Percentiles rank a stretch among this genome's conserved stretches.
Conservation (phyloP, 2,113 vertebrate genomes). For the Pampusana beccarii region DNA sequence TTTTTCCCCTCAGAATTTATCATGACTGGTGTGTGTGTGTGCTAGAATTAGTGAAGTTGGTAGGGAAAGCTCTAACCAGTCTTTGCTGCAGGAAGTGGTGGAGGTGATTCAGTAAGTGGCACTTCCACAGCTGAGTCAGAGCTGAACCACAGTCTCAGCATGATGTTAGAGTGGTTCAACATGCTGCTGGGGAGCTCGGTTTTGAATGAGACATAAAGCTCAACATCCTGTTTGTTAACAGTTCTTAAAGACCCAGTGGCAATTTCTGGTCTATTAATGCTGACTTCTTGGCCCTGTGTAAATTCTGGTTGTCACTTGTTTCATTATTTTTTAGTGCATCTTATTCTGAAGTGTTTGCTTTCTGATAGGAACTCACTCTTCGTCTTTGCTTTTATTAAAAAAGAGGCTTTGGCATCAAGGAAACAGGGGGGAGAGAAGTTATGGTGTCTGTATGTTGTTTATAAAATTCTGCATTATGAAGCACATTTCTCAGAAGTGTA, state of each 20-base stretch:
- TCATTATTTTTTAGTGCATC: background rate
- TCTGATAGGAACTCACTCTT: background rate
- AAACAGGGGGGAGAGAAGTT: background rate
- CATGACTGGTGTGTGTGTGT: background rate
- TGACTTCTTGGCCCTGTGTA: background rate
- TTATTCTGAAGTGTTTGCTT: background rate
- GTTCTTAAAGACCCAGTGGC: background rate
- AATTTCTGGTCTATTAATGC: background rate
- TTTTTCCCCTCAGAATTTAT: background rate
- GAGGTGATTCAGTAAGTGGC: constrained; percentile 26
- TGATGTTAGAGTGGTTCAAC: background rate
- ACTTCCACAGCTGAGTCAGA: constrained; percentile 31
- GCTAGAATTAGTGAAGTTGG: background rate
- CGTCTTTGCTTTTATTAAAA: background rate
- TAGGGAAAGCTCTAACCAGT: background rate
- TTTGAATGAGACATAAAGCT: background rate
- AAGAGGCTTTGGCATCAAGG: background rate
- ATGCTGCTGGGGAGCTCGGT: background rate
- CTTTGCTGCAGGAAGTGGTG: constrained; percentile 22
- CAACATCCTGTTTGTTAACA: background rate
- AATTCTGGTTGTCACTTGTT: background rate
- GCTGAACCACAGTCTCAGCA: background rate
- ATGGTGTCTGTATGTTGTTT: background rate
- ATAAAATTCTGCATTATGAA: background rate
- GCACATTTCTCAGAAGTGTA: background rate